Conservation (phyloP, 2,113 vertebrate species). For the Ictalurus punctatus region DNA sequence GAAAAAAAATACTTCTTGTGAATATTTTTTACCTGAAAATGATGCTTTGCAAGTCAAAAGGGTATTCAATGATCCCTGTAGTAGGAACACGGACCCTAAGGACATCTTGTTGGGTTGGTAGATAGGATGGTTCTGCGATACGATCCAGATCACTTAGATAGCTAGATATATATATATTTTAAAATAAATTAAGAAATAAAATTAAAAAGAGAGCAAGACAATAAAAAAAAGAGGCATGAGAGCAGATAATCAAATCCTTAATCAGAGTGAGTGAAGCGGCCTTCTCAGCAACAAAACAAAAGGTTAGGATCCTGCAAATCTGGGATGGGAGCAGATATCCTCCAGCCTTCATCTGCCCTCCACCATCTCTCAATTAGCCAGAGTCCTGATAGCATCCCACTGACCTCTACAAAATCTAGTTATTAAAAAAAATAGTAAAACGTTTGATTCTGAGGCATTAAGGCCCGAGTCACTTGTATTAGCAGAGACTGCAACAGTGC, state of each 20-base stretch:
- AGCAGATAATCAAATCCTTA: conserved; percentile 61
- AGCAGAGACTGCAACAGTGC: background rate
- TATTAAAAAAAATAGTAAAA: conserved; percentile 1
- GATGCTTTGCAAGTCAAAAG: conserved; percentile 99
- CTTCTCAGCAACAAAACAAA: background rate
- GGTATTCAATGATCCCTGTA: conserved; percentile 98
- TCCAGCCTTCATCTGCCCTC: conserved; percentile 3
- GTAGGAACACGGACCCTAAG: conserved; percentile 96
- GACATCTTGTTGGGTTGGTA: conserved; percentile 97
- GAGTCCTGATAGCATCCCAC: background rate
- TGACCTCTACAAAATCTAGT: background rate
- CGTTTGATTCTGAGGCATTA: background rate
- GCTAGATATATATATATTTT: conserved; percentile 67
- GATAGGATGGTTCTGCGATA: conserved; percentile 89
- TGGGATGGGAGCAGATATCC: background rate
- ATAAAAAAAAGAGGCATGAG: conserved; percentile 63
- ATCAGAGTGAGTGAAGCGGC: conserved; percentile 37
- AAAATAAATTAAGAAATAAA: conserved; percentile 27
- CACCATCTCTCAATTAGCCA: background rate
- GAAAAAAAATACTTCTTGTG: background rate
- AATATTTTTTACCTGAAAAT: conserved; percentile 89
- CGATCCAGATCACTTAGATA: conserved; percentile 96
- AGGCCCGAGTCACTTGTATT: background rate
- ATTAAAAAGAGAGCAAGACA: conserved; percentile 53
- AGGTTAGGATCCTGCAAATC: background rate